Conservation (phyloP, 1,140 invertebrate genomes). For the Phymorhynchus buccinoides region DNA sequence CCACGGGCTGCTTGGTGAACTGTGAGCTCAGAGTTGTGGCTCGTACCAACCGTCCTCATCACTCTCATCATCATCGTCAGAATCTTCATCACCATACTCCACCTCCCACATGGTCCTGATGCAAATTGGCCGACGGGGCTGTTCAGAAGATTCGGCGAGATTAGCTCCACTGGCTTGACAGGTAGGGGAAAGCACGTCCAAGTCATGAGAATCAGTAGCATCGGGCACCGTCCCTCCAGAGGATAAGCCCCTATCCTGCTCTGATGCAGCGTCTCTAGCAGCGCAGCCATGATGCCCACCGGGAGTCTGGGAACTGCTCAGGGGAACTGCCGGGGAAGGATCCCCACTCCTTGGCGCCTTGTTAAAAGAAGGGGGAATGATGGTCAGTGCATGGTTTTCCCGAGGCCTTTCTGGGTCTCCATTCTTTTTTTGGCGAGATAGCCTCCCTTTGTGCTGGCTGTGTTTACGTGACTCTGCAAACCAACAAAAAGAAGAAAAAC, state of each 20-base stretch:
- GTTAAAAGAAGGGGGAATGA: not conserved
- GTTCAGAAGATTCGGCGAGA: not conserved
- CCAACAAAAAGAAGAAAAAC: too few relatives aligned
- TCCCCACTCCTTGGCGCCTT: not conserved
- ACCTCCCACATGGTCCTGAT: not conserved
- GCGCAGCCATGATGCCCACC: not conserved
- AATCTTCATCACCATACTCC: not conserved
- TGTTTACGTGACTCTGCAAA: not conserved
- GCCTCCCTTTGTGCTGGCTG: not conserved
- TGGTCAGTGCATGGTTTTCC: not conserved
- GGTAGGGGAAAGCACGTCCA: not conserved
- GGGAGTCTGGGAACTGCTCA: not conserved
- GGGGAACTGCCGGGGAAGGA: not conserved
- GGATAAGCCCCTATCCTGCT: not conserved
- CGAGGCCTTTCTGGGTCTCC: not conserved
- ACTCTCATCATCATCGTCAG: not conserved
- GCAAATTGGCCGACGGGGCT: not conserved
- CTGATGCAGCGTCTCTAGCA: not conserved
- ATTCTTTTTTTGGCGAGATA: not conserved
- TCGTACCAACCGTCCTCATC: not conserved
- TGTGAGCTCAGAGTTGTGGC: not conserved
- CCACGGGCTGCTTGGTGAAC: not conserved
- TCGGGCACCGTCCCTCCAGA: not conserved
- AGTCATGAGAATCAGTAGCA: not conserved
- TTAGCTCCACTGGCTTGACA: not conserved